Conservation (phyloP, 1,140 invertebrate species). For the Condylostylus longicornis region DNA sequence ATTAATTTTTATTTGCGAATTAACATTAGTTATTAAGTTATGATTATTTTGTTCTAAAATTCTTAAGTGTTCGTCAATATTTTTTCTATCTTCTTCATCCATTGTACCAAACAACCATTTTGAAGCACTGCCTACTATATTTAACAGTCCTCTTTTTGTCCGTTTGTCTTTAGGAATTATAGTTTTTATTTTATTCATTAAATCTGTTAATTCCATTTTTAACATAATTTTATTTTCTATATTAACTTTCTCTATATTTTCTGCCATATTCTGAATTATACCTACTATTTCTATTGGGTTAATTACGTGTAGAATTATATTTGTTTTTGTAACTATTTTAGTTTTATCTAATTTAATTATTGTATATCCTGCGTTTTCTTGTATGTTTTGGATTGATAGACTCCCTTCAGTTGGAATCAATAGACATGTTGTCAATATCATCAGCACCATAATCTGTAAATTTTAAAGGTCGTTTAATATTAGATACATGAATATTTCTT, state of each 20-base stretch:
- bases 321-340: not conserved
- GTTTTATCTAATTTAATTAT: not conserved
- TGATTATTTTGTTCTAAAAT: slow-evolving; percentile 1
- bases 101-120: slow-evolving; percentile 3
- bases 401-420: too few species aligned
- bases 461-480: not conserved
- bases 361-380: not conserved
- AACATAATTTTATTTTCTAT: not conserved
- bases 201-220: not conserved
- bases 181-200: not conserved
- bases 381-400: not conserved
- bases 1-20: not conserved
- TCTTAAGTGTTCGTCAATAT: slow-evolving; percentile 1
- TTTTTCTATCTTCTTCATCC: slow-evolving; percentile 1
- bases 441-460: not conserved
- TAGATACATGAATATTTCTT: not conserved
- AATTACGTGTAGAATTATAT: not conserved
- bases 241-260: not conserved
- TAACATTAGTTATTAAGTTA: not conserved
- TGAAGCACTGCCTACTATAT: not conserved
- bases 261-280: not conserved
- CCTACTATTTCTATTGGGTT: not conserved
- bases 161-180: not conserved
- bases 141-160: not conserved
- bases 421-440: not conserved